Evolutionary conservation across 2,113 vertebrate species (phyloP), one percentile per base, ranked within the genome.

Genomic region (Bubo blakistoni): DNA sequence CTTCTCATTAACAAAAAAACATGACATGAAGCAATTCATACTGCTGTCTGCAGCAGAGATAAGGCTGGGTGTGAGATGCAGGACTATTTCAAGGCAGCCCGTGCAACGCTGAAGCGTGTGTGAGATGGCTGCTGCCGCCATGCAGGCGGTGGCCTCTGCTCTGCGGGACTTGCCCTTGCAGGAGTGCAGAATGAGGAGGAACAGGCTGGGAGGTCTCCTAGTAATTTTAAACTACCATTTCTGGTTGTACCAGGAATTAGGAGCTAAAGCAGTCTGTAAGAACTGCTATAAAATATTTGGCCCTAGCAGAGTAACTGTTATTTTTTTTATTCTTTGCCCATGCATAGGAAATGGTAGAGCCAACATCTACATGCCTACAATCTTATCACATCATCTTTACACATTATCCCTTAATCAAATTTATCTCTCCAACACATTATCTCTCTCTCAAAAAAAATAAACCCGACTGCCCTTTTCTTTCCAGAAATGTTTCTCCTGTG

Each of bases 81-180:
- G 67, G 47, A 20, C 21, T 13, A 13, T n/a, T 36, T 11, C 0
- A 8, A 62, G 85, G 47, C 74, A 49, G 36, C 16, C 12, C 0
- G 20, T 1, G 2, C 26, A 30, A 42, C 54, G 17, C 29, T 30
- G 22, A 17, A 17, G n/a, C 2, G 2, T 4, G 22, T 0, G 2
- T 9, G 32, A 55, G 70, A 32, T 30, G 57, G 40, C 58, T 25
- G 47, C 54, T 5, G 11, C 40, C 16, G 36, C 71, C 66, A 11
- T n/a, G n/a, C 2, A 2, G 13, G 16, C 2, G 1, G 49, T 24
- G 67, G 65, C 61, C 34, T 47, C 49, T 29, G 27, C 51, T 6
- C 21, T 2, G 16, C 2, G 5, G 32, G 42, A 29, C 52, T 27
- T 65, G 82, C 22, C 34, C 36, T 74, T 32, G 57, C 57, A 3